Evolutionary conservation across 2,113 vertebrate species (phyloP).

Genomic region (Pelodiscus sinensis): DNA sequence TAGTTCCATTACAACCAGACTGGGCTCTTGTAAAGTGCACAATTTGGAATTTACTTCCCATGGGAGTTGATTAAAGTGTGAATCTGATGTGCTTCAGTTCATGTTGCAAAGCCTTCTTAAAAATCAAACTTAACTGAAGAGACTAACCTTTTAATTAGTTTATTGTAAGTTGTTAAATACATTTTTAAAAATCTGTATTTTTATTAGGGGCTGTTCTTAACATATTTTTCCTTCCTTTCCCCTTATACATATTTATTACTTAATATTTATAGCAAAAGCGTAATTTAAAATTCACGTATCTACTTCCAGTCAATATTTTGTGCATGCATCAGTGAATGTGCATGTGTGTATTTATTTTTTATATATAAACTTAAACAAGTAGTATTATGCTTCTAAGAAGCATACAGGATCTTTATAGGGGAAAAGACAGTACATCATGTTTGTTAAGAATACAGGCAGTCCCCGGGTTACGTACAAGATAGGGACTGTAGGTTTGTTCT

Average conservation of each 20-base stretch:
- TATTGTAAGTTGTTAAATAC: background rate
- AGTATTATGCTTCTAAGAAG: too few relatives aligned
- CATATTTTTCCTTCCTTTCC: background rate
- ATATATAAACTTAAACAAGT: background rate
- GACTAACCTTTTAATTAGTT: accelerated
- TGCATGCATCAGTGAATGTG: too few relatives aligned
- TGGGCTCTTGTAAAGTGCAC: background rate
- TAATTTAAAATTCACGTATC: background rate
- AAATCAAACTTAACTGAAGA: background rate
- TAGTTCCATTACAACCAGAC: background rate
- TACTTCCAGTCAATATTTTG: background rate
- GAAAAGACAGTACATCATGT: too few relatives aligned
- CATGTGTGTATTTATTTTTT: background rate
- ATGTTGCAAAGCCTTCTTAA: background rate
- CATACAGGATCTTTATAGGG: too few relatives aligned
- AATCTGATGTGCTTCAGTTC: background rate
- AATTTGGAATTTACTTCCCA: background rate
- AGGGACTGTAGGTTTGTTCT: too few relatives aligned
- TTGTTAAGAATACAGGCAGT: too few relatives aligned
- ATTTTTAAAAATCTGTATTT: background rate
- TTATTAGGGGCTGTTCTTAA: background rate
- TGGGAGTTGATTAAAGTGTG: background rate
- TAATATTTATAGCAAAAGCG: background rate
- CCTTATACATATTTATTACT: background rate
- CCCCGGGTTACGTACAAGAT: too few relatives aligned